phyloP scores from a whole-genome alignment of 37 sponge, comb jelly and placozoan genomes.

The Diacarnus erythraeanus region DNA sequence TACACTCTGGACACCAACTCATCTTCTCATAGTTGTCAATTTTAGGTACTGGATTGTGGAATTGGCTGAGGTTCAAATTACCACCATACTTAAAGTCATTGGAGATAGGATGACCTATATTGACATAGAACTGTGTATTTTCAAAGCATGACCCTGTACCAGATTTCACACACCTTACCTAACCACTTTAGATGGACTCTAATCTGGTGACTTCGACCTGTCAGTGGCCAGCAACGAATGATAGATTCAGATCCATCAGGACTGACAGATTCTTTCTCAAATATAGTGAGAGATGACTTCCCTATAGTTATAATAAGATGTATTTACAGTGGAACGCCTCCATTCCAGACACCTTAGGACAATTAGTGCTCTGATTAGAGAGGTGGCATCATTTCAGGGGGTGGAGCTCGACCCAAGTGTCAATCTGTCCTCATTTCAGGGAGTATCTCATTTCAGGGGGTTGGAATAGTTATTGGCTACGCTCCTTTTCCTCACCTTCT shows the following conservation, averaged over 20 bases:
- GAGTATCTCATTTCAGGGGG: no score
- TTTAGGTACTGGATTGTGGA: neutral
- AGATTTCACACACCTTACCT: constrained; percentile 21
- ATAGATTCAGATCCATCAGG: constrained; percentile 27
- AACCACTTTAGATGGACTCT: constrained; percentile 51
- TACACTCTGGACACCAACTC: constrained; percentile 47
- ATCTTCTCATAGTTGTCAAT: constrained; percentile 10
- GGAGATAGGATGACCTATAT: constrained; percentile 48
- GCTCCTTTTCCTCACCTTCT: constrained; percentile 7
- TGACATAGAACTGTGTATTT: neutral
- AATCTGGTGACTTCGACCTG: constrained; percentile 60
- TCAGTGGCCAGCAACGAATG: constrained; percentile 42
- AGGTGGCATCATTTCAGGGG: no score
- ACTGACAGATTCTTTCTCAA: constrained; percentile 41
- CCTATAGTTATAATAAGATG: constrained; percentile 4
- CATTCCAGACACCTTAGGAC: neutral
- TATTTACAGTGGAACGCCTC: neutral
- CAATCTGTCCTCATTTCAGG: no score
- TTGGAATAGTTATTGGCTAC: no score
- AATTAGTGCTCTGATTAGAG: no score
- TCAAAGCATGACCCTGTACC: neutral
- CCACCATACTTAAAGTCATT: constrained; percentile 64
- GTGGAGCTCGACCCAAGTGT: no score
- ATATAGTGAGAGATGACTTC: constrained; percentile 35
- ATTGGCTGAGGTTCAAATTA: neutral